Evolutionary conservation across 2,113 vertebrate species (phyloP), one percentile per base, ranked within the genome.

Genomic region (Acinonyx jubatus): DNA sequence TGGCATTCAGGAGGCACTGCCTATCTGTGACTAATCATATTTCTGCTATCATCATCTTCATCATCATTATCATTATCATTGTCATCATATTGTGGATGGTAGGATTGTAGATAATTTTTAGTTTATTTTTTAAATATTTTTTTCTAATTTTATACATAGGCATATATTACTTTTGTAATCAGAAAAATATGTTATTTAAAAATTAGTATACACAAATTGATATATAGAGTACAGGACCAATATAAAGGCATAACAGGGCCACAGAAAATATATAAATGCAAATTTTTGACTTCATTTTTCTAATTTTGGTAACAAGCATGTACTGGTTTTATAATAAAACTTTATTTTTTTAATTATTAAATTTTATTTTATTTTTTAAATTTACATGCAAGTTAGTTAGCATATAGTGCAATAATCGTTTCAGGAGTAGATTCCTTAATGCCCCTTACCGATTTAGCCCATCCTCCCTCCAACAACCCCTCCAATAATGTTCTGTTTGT

Each of bases 81-180:
- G 50, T 18, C 6, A 31, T 36, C 25, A 93, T 86, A 76, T 93
- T n/a, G 63, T 78, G 3, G 23, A 13, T 48, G 7, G 7, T 65
- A 84, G 25, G 19, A 76, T 76, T 96, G 9, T 94, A 93, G 15
- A 86, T 90, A 8, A 66, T 38, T 79, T 88, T 95, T 82, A 89
- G 23, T 36, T 94, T 83, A 21, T 36, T 68, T 27, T 91, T 63
- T 31, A 52, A 57, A 57, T 23, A 4, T 57, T 52, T 57, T 95
- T 90, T 93, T 15, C 18, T 81, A 27, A 66, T 74, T 68, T 78
- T 81, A 1, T 69, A 61, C 19, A 78, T 52, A 11, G 45, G 3
- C 9, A 52, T 74, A 1, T 23, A 45, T 93, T 94, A 68, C 31
- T 57, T 86, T 68, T 81, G 1, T 69, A 89, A 61, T 89, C 38